phyloP scores from a whole-genome alignment of 2,888 invertebrate genomes.

The Ormyrus rosae region DNA sequence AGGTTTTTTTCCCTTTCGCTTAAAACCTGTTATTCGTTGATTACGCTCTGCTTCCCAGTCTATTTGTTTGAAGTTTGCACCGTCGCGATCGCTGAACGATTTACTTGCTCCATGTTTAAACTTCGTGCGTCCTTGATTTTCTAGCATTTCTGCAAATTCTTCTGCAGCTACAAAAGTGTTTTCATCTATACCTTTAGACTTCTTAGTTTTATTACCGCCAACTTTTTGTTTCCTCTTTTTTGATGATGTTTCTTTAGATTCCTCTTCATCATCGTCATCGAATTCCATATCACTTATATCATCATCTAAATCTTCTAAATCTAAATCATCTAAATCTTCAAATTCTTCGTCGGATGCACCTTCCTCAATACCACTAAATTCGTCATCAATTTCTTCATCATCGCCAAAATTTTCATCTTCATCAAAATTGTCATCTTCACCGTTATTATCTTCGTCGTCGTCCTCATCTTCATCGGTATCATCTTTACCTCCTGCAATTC shows the following conservation, averaged over 20 bases:
- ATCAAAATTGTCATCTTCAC: constrained; percentile 61
- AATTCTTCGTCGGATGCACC: constrained; percentile 52
- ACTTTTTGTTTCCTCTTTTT: constrained; percentile 51
- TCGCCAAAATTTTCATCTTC: constrained; percentile 56
- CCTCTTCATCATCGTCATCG: constrained; percentile 68
- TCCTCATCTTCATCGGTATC: constrained; percentile 58
- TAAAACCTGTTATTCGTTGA: constrained; percentile 62
- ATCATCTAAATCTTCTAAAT: constrained; percentile 71
- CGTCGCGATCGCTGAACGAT: constrained; percentile 85
- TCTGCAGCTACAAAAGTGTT: constrained; percentile 89
- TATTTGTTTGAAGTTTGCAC: constrained; percentile 86
- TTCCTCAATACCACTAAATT: constrained; percentile 38
- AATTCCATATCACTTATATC: constrained; percentile 76
- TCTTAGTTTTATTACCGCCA: constrained; percentile 22
- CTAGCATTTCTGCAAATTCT: constrained; percentile 91
- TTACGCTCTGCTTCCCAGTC: constrained; percentile 87
- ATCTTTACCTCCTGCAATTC: constrained; percentile 30
- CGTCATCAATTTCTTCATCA: constrained; percentile 57
- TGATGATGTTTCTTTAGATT: constrained; percentile 22
- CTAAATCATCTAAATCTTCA: constrained; percentile 65
- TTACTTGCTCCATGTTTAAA: constrained; percentile 81
- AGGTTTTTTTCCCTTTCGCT: constrained; percentile 30
- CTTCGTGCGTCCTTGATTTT: constrained; percentile 85
- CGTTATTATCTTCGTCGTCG: constrained; percentile 59
- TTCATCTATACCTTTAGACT: constrained; percentile 59